Evolutionary conservation across 2,113 vertebrate species (phyloP).

Genomic region (Thunnus maccoyii): DNA sequence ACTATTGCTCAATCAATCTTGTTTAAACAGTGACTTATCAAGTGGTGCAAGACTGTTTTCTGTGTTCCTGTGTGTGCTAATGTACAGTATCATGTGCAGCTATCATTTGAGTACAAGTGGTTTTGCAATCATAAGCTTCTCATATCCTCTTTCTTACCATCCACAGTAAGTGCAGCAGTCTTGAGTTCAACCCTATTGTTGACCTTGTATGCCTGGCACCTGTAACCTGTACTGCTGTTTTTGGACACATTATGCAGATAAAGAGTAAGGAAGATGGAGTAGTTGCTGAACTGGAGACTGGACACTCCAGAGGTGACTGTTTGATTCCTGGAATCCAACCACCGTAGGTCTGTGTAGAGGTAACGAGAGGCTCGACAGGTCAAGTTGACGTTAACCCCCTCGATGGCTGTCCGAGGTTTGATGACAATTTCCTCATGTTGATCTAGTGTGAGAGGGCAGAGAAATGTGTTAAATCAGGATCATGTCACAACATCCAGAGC

Average conservation of each 20-base stretch:
- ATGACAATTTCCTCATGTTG: constrained; percentile 79
- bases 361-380: constrained; percentile 88
- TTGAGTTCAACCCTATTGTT: constrained; percentile 75
- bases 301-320: constrained; percentile 49
- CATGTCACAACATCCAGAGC: not conserved
- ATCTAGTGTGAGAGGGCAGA: constrained; percentile 79
- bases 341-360: constrained; percentile 86
- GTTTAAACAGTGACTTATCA: not conserved
- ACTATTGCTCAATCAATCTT: not conserved
- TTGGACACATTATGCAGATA: constrained; percentile 84
- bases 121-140: too few species aligned
- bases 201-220: constrained; percentile 84
- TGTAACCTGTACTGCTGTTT: constrained; percentile 81
- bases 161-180: constrained; percentile 77
- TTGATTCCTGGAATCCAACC: constrained; percentile 82
- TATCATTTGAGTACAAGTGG: not conserved
- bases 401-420: constrained; percentile 75
- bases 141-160: constrained; percentile 76
- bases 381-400: constrained; percentile 82
- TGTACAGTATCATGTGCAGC: not conserved
- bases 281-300: constrained; percentile 58
- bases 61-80: not conserved
- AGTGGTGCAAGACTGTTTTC: not conserved
- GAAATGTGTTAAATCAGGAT: not conserved
- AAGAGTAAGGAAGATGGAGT: constrained; percentile 86